Evolutionary conservation across 2,888 invertebrate genomes (phyloP), one percentile per base, ranked within the genome.

Genomic region (Metopia argyrocephala): DNA sequence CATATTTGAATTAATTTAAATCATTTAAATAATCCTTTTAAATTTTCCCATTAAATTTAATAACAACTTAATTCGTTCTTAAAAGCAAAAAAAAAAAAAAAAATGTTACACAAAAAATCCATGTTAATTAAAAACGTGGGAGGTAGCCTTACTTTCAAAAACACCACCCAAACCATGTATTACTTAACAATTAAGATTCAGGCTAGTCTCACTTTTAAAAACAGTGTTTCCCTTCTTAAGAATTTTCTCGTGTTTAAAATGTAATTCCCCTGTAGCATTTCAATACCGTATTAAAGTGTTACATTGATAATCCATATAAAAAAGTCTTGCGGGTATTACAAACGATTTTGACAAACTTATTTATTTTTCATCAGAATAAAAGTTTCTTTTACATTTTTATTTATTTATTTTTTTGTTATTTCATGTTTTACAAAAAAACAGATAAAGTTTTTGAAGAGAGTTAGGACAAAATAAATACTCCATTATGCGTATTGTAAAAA

Each of bases 381-480:
- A 23, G 46, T n/a, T n/a, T n/a, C n/a, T n/a, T n/a, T n/a, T 9
- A 3, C 5, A 31, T 31, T 31, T 31, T 0, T 31, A 12, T 15
- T 15, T 38, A 12, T 38, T 7, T 31, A 12, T 31, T 0, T 38
- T 38, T 38, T 3, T 1, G 9, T 15, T 38, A 15, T 15, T 15
- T 15, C 2, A 2, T 31, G 9, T 12, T 38, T 38, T 0, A 12
- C 15, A 1, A n/a, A n/a, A n/a, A n/a, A n/a, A 31, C 23, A 12
- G 27, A 45, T 45, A 20, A 46, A 48, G 15, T 52, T 52, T 20
- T 23, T 52, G 7, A 46, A 27, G 38, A 12, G 59, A 31, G 45
- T 62, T 66, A 38, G n/a, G 27, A 56, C 21, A 46, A 46, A 25
- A 56, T 56, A 54, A 73, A 64, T 20, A 73, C 15, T 28, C 46